Percentiles rank a stretch among this genome's conserved stretches.
These are phyloP conservation scores for Perizoma flavofasciatum DNA, from an alignment of 2,888 invertebrate genomes.

Conservation along the genomic window DNA sequence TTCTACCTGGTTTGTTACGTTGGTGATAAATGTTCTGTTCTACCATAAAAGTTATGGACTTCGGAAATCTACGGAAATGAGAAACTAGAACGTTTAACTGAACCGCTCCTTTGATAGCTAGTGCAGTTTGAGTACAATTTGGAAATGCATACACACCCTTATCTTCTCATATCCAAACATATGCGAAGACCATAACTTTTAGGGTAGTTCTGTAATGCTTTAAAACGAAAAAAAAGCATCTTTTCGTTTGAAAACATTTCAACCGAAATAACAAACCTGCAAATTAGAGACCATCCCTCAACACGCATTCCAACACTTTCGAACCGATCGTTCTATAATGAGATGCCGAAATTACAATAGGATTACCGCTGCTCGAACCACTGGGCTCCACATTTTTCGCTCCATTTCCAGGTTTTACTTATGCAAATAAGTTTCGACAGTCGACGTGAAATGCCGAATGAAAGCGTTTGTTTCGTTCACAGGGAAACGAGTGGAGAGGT, in stretches of 20 bases:
- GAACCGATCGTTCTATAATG: conserved; percentile 26
- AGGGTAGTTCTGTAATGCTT: too few species aligned
- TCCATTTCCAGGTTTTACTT: conserved; percentile 74
- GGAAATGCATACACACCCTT: too few species aligned
- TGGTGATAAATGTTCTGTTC: too few species aligned
- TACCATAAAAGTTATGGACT: too few species aligned
- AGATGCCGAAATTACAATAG: conserved; percentile 38
- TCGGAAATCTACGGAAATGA: too few species aligned
- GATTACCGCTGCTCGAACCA: conserved; percentile 30
- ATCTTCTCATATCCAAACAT: too few species aligned
- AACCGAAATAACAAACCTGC: background rate
- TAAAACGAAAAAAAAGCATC: too few species aligned
- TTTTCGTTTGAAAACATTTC: background rate
- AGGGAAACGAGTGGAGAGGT: conserved; percentile 42
- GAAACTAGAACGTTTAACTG: too few species aligned
- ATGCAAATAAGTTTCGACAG: conserved; percentile 77
- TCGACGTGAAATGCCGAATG: conserved; percentile 65
- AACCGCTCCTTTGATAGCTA: too few species aligned
- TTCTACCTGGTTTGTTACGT: too few species aligned
- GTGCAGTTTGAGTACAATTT: too few species aligned
- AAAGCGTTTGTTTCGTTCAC: conserved; percentile 66
- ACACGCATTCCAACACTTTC: background rate
- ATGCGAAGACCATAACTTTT: too few species aligned
- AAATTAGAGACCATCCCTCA: conserved; percentile 3
- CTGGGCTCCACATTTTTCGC: conserved; percentile 61